These are phyloP conservation scores for Xiphydria camelus DNA, from an alignment of 2,888 invertebrate genomes.

Conservation along the genomic window DNA sequence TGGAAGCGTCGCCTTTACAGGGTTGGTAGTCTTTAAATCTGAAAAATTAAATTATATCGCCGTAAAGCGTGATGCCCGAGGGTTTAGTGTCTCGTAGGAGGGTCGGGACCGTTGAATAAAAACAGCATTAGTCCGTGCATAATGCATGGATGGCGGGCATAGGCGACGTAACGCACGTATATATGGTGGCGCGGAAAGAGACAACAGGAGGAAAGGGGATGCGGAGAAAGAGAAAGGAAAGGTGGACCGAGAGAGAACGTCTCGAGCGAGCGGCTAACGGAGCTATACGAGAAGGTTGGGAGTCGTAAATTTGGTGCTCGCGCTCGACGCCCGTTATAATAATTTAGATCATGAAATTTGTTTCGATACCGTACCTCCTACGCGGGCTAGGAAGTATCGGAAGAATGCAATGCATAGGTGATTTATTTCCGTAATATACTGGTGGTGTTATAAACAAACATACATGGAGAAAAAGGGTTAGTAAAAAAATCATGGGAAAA, in stretches of 20 bases:
- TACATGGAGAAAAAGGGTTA: too few species aligned
- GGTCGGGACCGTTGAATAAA: conserved; percentile 48
- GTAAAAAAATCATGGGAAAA: too few species aligned
- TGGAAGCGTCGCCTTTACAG: too few species aligned
- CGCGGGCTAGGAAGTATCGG: too few species aligned
- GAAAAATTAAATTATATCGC: conserved; percentile 57
- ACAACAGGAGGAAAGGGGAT: too few species aligned
- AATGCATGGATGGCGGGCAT: conserved; percentile 42
- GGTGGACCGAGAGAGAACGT: too few species aligned
- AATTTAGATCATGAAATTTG: conserved; percentile 50
- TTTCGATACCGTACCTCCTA: conserved; percentile 22
- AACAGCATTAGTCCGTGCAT: conserved; percentile 56
- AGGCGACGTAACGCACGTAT: neutral
- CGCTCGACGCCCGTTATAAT: conserved; percentile 43
- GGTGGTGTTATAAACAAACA: too few species aligned
- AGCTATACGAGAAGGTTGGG: conserved; percentile 49
- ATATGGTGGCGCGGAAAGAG: conserved; percentile 19
- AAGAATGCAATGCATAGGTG: too few species aligned
- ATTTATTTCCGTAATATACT: too few species aligned
- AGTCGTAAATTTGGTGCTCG: conserved; percentile 42
- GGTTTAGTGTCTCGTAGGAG: conserved; percentile 47
- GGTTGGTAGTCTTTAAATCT: conserved; percentile 50
- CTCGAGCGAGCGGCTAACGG: conserved; percentile 24
- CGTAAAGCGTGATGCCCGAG: conserved; percentile 50
- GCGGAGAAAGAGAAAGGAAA: neutral